Evolutionary conservation across 1,140 invertebrate species (phyloP).

Genomic region (Neotoxoptera formosana): DNA sequence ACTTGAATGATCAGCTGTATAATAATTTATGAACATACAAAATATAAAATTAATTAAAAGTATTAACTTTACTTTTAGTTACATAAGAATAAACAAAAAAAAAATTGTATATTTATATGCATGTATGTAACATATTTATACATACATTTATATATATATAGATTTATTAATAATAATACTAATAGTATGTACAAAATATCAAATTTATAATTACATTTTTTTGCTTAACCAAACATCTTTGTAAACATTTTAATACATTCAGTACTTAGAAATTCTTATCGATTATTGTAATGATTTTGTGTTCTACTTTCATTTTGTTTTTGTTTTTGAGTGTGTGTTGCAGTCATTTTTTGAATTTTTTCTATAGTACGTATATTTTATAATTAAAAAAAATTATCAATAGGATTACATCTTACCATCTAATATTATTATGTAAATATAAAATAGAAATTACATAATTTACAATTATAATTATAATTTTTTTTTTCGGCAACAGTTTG

Average conservation of each 20-base stretch:
- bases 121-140: conserved; percentile 39
- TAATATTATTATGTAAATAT: conserved; percentile 56
- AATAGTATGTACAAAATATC: conserved; percentile 56
- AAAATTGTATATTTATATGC: conserved; percentile 22
- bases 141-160: conserved; percentile 27
- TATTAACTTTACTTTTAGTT: conserved; percentile 47
- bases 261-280: conserved; percentile 53
- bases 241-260: conserved; percentile 56
- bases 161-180: conserved; percentile 44
- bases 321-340: conserved; percentile 54
- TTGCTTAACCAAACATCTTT: conserved; percentile 56
- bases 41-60: conserved; percentile 49
- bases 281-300: conserved; percentile 55
- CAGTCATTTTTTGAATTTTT: conserved; percentile 54
- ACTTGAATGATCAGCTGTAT: conserved; percentile 30
- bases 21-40: conserved; percentile 51
- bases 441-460: conserved; percentile 56
- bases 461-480: conserved; percentile 56
- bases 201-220: conserved; percentile 51
- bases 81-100: conserved; percentile 35
- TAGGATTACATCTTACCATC: conserved; percentile 55
- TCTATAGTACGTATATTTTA: conserved; percentile 56
- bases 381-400: conserved; percentile 57
- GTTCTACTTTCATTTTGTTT: conserved; percentile 49
- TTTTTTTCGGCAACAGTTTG: conserved; percentile 54